Evolutionary conservation across 2,113 vertebrate genomes (phyloP), one percentile per base, ranked within the genome.

Genomic region (Charadrius vociferus): DNA sequence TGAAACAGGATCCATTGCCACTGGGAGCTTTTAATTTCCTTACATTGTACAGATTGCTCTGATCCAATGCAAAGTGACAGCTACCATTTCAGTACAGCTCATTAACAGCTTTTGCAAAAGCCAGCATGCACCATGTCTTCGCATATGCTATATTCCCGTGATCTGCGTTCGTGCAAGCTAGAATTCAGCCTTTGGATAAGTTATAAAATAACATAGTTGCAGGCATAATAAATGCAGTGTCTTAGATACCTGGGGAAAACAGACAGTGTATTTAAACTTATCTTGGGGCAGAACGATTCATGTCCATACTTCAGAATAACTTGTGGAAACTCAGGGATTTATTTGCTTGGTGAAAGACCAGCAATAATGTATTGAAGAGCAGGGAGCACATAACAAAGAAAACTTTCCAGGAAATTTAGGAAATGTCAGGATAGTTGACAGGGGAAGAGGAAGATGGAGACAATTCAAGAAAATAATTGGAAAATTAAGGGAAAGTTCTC

Each of bases 21-120:
- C 95, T 70, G 96, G 98, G 98, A 98, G 97, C 98, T 98, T 98
- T 98, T 98, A 98, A 98, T 99, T 99, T 98, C 98, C 97, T 98
- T 98, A 97, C 97, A 97, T 97, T 97, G 97, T 98, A 97, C 96
- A 94, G 97, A 94, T 98, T 90, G 85, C 95, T 95, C 92, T 98
- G 98, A 98, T 98, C 95, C 89, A 58, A 98, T 97, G 83, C 79
- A 95, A 97, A 97, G 96, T 98, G 98, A 98, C 98, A 98, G 97
- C 97, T 97, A 97, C 95, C 95, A 92, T 97, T 98, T 97, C 78
- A 97, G 93, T 90, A 91, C 62, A 96, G 77, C 96, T 98, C 95
- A 98, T 98, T 98, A 98, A 97, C 95, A 97, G 96, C 94, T 97
- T 95, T 95, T 92, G 87, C 50, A 79, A 23, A 80, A 96, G 94